Percentiles rank a stretch among this genome's conserved stretches.
phyloP scores from a whole-genome alignment of 37 sponge, comb jelly and placozoan species.

The Tethya wilhelma region DNA sequence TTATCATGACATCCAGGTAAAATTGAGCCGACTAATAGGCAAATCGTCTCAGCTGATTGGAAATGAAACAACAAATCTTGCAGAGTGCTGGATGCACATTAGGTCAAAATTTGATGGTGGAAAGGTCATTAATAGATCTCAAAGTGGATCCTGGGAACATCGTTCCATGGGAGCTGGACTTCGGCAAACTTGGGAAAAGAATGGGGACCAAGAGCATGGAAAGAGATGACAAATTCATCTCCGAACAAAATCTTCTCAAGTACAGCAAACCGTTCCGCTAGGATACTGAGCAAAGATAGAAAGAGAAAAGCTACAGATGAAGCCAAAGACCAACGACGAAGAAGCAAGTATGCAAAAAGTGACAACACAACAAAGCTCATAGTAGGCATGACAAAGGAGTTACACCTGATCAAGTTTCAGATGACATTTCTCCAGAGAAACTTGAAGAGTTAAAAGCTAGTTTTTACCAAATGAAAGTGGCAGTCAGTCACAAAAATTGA shows the following conservation, averaged over 20 bases:
- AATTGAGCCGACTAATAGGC: slow-evolving; percentile 11
- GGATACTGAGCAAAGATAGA: background rate
- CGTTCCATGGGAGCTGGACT: slow-evolving; percentile 40
- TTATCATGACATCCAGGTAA: slow-evolving; percentile 25
- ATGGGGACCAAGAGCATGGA: slow-evolving; percentile 39
- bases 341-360: slow-evolving; percentile 11
- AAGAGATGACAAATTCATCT: slow-evolving; percentile 19
- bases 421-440: slow-evolving; percentile 19
- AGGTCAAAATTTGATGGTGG: slow-evolving; percentile 59
- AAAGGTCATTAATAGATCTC: slow-evolving; percentile 46
- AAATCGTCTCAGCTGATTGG: slow-evolving; percentile 35
- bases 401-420: slow-evolving; percentile 15
- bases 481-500: slow-evolving; percentile 8
- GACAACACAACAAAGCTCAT: slow-evolving; percentile 34
- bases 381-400: slow-evolving; percentile 25
- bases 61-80: slow-evolving; percentile 54
- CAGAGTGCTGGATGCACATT: slow-evolving; percentile 61
- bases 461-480: slow-evolving; percentile 34
- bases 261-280: background rate
- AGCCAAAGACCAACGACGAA: slow-evolving; percentile 12
- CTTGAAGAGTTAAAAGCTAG: background rate
- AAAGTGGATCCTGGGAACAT: slow-evolving; percentile 48
- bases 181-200: slow-evolving; percentile 20
- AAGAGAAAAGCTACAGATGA: slow-evolving; percentile 34
- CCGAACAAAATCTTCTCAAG: slow-evolving; percentile 21